Percentiles rank a stretch among this genome's conserved stretches.
Conservation (phyloP, 2,888 invertebrate species). For the Xanthia togata region DNA sequence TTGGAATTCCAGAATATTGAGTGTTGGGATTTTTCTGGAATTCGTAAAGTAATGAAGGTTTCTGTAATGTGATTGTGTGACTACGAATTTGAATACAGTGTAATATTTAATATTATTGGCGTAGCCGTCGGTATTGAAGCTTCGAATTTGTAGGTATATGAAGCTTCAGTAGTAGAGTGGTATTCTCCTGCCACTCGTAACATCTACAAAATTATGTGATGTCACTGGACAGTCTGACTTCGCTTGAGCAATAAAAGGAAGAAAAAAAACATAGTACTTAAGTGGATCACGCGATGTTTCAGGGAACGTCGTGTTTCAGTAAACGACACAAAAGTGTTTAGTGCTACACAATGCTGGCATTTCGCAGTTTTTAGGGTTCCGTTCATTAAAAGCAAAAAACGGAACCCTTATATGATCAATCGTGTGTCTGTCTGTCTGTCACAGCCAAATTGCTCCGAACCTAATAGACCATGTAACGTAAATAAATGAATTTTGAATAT, state of each 20-base stretch:
- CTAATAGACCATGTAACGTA: too few species aligned
- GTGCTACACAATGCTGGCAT: neutral
- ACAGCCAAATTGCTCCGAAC: too few species aligned
- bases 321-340: neutral
- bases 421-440: too few species aligned
- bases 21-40: neutral
- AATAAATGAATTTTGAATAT: too few species aligned
- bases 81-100: neutral
- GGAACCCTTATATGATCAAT: too few species aligned
- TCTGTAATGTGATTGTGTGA: constrained; percentile 25
- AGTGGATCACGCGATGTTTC: neutral
- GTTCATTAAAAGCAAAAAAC: too few species aligned
- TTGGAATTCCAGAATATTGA: constrained; percentile 36
- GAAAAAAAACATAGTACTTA: neutral
- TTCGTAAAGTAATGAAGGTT: constrained; percentile 30
- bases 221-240: neutral
- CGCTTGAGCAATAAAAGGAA: too few species aligned
- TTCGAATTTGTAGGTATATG: neutral
- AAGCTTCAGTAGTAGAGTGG: too few species aligned
- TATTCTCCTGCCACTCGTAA: neutral
- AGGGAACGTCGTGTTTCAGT: too few species aligned
- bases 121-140: neutral
- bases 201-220: neutral
- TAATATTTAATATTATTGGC: neutral
- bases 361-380: neutral